Percentiles rank a stretch among this genome's conserved stretches.
phyloP scores from a whole-genome alignment of 2,797 vertebrate species.

The Buceros bicornis region DNA sequence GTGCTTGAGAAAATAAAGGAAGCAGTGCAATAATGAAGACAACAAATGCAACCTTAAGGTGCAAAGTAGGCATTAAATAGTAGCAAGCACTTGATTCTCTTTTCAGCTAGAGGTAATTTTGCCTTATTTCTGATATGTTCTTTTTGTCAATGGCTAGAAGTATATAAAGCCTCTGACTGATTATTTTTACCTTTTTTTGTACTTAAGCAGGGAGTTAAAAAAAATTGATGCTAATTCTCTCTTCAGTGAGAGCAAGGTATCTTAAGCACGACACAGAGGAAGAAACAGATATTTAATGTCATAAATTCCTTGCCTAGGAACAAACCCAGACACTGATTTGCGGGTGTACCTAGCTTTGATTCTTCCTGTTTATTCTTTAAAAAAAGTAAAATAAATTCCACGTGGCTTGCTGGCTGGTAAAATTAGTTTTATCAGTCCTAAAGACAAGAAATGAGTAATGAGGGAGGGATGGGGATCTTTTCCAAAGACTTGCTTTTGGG shows the following conservation, averaged over 20 bases:
- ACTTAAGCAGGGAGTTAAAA: background rate
- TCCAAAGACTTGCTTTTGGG: background rate
- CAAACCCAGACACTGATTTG: accelerated
- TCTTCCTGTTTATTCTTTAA: background rate
- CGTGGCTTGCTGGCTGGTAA: background rate
- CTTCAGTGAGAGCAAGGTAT: background rate
- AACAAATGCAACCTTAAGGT: background rate
- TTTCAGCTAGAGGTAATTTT: background rate
- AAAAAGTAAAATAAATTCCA: background rate
- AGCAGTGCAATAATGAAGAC: background rate
- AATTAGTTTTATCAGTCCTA: background rate
- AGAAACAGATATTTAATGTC: background rate
- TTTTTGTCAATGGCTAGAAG: background rate
- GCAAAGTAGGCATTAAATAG: background rate
- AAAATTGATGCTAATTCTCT: background rate
- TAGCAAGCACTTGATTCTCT: background rate
- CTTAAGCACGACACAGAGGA: background rate
- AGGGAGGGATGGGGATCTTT: background rate
- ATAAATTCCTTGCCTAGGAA: background rate
- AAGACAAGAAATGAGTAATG: background rate
- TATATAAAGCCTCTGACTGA: background rate
- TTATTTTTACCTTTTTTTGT: background rate
- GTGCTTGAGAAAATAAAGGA: background rate
- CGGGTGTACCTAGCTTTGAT: background rate
- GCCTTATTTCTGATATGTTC: background rate